Conservation (phyloP, 2,888 invertebrate genomes). For the Synergus japonicus region DNA sequence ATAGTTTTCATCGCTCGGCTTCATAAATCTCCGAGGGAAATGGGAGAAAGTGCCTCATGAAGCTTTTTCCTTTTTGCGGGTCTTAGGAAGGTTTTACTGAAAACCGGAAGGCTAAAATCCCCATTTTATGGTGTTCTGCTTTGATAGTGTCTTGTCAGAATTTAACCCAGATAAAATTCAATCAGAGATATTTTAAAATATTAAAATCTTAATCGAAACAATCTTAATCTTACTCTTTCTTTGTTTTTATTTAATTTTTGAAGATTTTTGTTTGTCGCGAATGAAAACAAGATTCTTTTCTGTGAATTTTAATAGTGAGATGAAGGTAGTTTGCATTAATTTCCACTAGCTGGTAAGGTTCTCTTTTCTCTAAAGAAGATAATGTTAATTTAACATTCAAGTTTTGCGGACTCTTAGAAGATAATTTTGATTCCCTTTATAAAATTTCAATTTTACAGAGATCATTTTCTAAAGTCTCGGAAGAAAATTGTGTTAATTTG, state of each 20-base stretch:
- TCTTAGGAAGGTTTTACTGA: slow-evolving; percentile 44
- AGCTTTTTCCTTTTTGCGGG: slow-evolving; percentile 21
- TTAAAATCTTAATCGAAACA: no score
- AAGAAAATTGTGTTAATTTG: not conserved
- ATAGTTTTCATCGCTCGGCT: slow-evolving; percentile 68
- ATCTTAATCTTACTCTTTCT: not conserved
- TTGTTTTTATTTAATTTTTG: not conserved
- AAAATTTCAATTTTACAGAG: not conserved
- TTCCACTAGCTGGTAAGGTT: not conserved
- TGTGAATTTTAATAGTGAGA: not conserved
- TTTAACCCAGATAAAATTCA: not conserved
- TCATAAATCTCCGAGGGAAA: slow-evolving; percentile 67
- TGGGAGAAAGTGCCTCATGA: slow-evolving; percentile 38
- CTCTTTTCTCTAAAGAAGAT: not conserved
- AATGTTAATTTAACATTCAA: not conserved
- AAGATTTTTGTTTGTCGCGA: no score
- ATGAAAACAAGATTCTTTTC: not conserved
- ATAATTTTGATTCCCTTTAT: not conserved
- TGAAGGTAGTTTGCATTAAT: not conserved
- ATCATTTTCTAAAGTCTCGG: not conserved
- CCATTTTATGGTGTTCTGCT: not conserved
- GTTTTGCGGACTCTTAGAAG: not conserved
- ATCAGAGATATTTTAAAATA: not conserved
- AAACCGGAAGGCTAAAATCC: slow-evolving; percentile 42
- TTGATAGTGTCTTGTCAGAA: not conserved